These are phyloP conservation scores for Mastomys coucha DNA, from an alignment of 2,113 vertebrate species.

Conservation along the genomic window DNA sequence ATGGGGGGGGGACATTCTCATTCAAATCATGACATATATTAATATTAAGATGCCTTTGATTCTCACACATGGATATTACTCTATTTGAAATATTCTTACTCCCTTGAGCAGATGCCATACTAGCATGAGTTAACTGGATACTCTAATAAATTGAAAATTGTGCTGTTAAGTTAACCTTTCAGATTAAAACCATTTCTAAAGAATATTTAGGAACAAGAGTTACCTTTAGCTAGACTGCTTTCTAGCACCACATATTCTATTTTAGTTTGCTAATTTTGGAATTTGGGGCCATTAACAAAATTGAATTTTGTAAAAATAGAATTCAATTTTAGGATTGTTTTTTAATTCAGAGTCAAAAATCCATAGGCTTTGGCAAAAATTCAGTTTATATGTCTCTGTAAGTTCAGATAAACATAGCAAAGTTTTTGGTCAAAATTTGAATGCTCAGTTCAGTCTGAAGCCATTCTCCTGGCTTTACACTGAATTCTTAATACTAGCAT, in stretches of 20 bases:
- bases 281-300: neutral
- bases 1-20: neutral
- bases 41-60: neutral
- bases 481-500: neutral
- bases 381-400: neutral
- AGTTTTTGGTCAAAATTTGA: neutral
- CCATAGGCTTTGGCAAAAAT: neutral
- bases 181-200: neutral
- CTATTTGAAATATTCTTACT: neutral
- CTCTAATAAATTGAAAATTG: neutral
- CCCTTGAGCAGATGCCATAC: neutral
- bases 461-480: neutral
- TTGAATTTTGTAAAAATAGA: neutral
- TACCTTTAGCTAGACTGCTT: neutral
- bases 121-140: neutral
- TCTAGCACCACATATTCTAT: neutral
- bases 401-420: neutral
- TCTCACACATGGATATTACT: neutral
- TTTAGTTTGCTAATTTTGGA: neutral
- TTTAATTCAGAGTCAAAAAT: constrained; percentile 7
- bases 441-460: neutral
- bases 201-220: neutral
- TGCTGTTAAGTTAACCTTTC: neutral
- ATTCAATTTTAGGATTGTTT: neutral
- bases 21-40: neutral